Evolutionary conservation across 2,797 vertebrate species (phyloP).

Genomic region (Xenopus petersii): DNA sequence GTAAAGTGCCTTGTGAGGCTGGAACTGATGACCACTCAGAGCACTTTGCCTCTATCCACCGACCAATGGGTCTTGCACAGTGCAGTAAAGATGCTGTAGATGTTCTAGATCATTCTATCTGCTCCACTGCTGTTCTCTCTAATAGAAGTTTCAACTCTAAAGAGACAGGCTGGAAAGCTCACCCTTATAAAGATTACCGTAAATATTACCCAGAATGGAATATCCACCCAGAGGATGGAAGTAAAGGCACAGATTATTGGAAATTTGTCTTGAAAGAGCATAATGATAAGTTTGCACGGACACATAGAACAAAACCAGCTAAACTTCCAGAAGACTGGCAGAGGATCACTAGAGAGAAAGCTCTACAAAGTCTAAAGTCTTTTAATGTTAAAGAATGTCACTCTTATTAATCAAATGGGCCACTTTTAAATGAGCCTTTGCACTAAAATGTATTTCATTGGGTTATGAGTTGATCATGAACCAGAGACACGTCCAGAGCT

Average conservation of each 20-base stretch:
- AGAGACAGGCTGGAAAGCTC: rapidly evolving
- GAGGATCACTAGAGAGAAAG: constrained; percentile 43
- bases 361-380: constrained; percentile 52
- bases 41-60: constrained; percentile 32
- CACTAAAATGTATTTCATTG: no score
- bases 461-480: no score
- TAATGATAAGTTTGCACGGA: constrained; percentile 55
- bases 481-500: no score
- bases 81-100: rapidly evolving
- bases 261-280: constrained; percentile 64
- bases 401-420: no score
- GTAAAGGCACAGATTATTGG: constrained; percentile 67
- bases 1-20: constrained; percentile 39
- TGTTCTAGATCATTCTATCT: constrained; percentile 38
- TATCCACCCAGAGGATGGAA: constrained; percentile 59
- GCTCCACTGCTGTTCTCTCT: constrained; percentile 46
- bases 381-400: constrained; percentile 12
- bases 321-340: constrained; percentile 60
- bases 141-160: rapidly evolving
- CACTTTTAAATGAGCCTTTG: no score
- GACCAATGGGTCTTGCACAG: constrained; percentile 9
- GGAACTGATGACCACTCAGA: constrained; percentile 20
- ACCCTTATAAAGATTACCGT: constrained; percentile 59
- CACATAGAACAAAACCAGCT: constrained; percentile 43
- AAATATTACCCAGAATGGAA: constrained; percentile 55